Evolutionary conservation across 2,888 invertebrate species (phyloP).

Genomic region (Litoditis marina): DNA sequence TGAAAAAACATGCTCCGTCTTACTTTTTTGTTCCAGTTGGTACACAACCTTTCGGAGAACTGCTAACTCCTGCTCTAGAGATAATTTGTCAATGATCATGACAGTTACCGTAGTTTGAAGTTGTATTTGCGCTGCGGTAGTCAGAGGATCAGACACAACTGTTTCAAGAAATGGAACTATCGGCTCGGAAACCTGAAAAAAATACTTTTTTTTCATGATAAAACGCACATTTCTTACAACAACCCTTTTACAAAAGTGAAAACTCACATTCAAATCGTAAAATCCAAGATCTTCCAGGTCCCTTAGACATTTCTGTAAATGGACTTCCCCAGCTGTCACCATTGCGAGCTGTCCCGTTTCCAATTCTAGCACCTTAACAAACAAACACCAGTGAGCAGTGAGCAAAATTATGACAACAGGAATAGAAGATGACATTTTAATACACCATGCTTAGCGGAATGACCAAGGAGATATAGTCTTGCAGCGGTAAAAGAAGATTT

Average conservation of each 20-base stretch:
- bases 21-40: no score
- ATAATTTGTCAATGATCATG: background rate
- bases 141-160: slow-evolving; percentile 68
- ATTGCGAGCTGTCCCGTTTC: slow-evolving; percentile 92
- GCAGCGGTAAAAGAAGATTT: no score
- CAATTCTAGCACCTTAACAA: slow-evolving; percentile 69
- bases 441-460: no score
- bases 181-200: slow-evolving; percentile 76
- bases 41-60: no score
- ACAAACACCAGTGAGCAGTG: no score
- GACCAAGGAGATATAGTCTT: no score
- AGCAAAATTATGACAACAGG: background rate
- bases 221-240: no score
- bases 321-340: slow-evolving; percentile 92
- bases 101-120: slow-evolving; percentile 46
- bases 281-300: slow-evolving; percentile 73
- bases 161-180: slow-evolving; percentile 96
- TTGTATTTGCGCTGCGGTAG: slow-evolving; percentile 42
- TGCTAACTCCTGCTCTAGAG: no score
- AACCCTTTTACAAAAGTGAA: no score
- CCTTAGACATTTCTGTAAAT: slow-evolving; percentile 88
- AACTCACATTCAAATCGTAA: slow-evolving; percentile 21
- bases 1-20: no score
- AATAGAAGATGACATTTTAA: no score
- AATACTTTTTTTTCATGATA: no score